Evolutionary conservation across 37 sponge, comb jelly and placozoan genomes (phyloP), one percentile per base, ranked within the genome.

Genomic region (Aplysina aerophoba): DNA sequence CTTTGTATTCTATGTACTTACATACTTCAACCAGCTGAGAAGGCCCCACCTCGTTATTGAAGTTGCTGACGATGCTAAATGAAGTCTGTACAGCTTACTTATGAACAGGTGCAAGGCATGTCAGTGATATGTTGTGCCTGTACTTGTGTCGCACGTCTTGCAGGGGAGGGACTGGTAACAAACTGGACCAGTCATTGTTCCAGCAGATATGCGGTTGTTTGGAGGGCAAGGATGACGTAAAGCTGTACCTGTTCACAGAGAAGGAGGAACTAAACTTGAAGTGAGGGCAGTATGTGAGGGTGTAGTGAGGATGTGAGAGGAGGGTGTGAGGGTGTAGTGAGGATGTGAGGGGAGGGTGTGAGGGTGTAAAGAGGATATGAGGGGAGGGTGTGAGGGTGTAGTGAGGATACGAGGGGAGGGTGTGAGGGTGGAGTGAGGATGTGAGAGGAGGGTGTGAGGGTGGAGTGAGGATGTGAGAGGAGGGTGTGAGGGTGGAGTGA

Each of bases 191-290:
- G 24, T 83, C 91, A 15, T 56, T 93, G 6, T 64, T 93, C 4
- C 86, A 88, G 71, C 88, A 90, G 30, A 85, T 93, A 15, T 68
- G 86, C 58, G 86, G 83, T 44, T 88, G 88, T 80, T 85, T 81
- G 30, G 60, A 53, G 13, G 65, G 65, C 28, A 34, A 61, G 14
- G 62, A 24, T 37, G 86, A 85, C 11, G 61, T 55, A 1, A 89
- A 69, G 35, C 71, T 93, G 27, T 88, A 85, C 59, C 41, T 90
- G 67, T 93, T 90, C 79, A 93, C 94, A 55, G 94, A 90, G 86
- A 93, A 83, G 57, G 55, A 41, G 22, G 87, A 79, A 27, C 28
- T 73, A 38, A 73, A 38, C 39, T 41, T 73, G 38, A 40, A 40
- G 78, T 75, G 78, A 75, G 78, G 37, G 54, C 22, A 16, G 50